phyloP scores from a whole-genome alignment of 2,888 invertebrate genomes.

The Mesoligia furuncula region DNA sequence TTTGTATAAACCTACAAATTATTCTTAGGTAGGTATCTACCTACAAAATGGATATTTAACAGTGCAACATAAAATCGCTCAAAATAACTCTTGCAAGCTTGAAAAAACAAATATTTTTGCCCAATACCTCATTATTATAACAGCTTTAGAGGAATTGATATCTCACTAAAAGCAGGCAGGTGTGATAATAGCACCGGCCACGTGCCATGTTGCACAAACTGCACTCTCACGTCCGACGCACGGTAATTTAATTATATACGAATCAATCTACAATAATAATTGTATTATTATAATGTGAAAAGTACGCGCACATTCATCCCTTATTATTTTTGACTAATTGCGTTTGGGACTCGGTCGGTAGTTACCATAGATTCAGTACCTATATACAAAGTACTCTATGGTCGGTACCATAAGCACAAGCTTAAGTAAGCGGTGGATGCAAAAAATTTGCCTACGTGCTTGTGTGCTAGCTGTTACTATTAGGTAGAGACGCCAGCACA shows the following conservation, averaged over 20 bases:
- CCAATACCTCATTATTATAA: conserved; percentile 12
- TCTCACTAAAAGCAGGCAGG: conserved; percentile 52
- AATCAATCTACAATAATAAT: conserved; percentile 38
- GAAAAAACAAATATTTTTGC: neutral
- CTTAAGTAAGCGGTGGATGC: neutral
- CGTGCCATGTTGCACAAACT: conserved; percentile 65
- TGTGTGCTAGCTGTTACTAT: neutral
- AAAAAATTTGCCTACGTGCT: neutral
- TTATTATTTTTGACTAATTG: conserved; percentile 18
- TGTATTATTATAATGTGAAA: neutral
- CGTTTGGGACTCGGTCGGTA: neutral
- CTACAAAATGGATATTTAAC: neutral
- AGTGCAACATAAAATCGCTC: neutral
- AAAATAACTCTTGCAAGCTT: neutral
- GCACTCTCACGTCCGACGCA: conserved; percentile 69
- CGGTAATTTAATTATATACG: conserved; percentile 58
- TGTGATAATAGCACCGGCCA: conserved; percentile 47
- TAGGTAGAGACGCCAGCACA: too few relatives aligned
- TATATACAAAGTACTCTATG: neutral
- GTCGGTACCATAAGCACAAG: neutral
- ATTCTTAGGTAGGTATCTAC: too few relatives aligned
- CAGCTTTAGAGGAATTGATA: conserved; percentile 31
- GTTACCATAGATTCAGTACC: neutral
- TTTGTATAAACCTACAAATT: neutral
- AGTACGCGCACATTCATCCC: neutral